Evolutionary conservation across 2,888 invertebrate species (phyloP), one percentile per base, ranked within the genome.

Genomic region (Eristalis intricaria): DNA sequence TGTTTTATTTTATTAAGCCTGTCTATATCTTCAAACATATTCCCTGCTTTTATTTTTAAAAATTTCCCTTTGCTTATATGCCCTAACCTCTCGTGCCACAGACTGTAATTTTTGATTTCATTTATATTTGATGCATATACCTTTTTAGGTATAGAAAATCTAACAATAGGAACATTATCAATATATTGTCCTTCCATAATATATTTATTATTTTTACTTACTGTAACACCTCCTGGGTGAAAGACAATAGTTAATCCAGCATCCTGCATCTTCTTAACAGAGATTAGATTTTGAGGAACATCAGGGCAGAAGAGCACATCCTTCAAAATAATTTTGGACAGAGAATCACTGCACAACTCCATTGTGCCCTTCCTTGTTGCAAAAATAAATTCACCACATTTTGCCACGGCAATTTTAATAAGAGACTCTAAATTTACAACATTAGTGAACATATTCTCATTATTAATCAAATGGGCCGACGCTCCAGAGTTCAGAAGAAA

Each of bases 331-430:
- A 58, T 58, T 58, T 19, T 3, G 22, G 1, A 3, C n/a, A 23
- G 19, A 32, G 83, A 68, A 63, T 91, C 89, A 64, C 88, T 90
- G 5, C 75, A 89, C 2, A 91, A 89, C 13, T 89, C 74, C 1
- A 92, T 64, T 29, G 81, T 86, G 13, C 91, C 91, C 35, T 68
- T 89, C 85, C 56, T 63, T 38, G 60, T 74, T n/a, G 73, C 73
- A 19, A 15, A 61, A 22, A 80, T 61, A 22, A 23, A 80, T 29
- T 80, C 43, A 35, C 80, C 88, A 74, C 89, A n/a, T n/a, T n/a
- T n/a, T 11, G 91, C 91, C 58, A 91, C 75, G 22, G 89, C 89
- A 56, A 91, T 91, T 89, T 90, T 90, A 4, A 90, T 13, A 8
- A 90, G 90, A 8, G 13, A 15, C 43, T 70, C 26, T 80, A 89